phyloP scores from a whole-genome alignment of 2,797 vertebrate genomes.

The Ammospiza maritima region DNA sequence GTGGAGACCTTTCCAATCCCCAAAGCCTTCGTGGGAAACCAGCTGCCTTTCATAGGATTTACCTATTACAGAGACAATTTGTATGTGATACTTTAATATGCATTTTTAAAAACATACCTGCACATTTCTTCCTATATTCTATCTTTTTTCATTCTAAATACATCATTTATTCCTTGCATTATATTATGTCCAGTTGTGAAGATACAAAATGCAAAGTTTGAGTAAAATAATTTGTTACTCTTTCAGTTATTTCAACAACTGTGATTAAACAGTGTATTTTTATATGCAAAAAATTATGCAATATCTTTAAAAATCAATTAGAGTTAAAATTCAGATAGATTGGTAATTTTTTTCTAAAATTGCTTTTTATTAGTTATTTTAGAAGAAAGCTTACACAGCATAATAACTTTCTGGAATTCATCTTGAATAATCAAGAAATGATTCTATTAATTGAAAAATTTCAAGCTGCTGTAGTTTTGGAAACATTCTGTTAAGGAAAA shows the following conservation, averaged over 20 bases:
- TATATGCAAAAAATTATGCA: background rate
- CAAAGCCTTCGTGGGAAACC: conserved; percentile 98
- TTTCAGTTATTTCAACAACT: background rate
- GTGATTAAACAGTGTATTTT: background rate
- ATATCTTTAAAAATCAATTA: background rate
- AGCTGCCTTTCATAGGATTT: conserved; percentile 98
- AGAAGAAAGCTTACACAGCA: background rate
- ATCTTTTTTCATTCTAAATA: background rate
- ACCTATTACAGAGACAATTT: conserved; percentile 98
- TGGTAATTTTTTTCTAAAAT: background rate
- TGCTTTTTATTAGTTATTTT: background rate
- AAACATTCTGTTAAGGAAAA: background rate
- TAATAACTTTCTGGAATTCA: background rate
- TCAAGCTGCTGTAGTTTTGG: background rate
- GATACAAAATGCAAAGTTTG: background rate
- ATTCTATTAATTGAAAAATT: background rate
- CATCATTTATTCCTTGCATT: background rate
- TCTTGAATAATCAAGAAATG: background rate
- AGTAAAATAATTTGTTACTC: background rate
- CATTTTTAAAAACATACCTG: background rate
- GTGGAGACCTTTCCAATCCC: conserved; percentile 96
- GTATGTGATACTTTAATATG: conserved; percentile 77
- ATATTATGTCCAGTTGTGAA: background rate
- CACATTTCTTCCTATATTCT: background rate
- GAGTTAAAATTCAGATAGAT: background rate